phyloP scores from a whole-genome alignment of 2,113 vertebrate genomes.

The Campylomormyrus numenius region DNA sequence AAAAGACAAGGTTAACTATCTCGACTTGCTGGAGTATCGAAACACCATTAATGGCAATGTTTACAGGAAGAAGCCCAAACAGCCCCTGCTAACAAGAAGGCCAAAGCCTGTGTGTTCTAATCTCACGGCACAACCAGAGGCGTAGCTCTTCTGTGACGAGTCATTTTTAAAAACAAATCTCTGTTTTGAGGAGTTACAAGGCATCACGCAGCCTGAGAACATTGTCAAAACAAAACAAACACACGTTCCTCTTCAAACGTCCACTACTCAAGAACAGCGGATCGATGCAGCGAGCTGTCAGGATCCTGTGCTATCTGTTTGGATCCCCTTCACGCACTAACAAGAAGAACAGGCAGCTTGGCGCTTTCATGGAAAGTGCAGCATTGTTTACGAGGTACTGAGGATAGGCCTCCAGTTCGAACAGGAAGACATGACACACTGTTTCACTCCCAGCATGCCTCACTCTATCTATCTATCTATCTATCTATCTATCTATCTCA shows the following conservation, averaged over 20 bases:
- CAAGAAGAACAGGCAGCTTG: neutral
- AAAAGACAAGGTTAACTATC: neutral
- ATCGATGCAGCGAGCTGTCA: neutral
- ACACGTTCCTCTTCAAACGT: neutral
- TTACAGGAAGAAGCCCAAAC: neutral
- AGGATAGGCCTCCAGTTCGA: neutral
- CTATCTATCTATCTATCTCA: too few species aligned
- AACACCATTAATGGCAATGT: neutral
- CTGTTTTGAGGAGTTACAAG: neutral
- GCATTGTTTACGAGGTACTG: neutral
- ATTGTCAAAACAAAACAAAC: conserved; percentile 2
- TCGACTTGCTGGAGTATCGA: neutral
- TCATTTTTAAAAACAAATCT: neutral
- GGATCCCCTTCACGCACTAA: neutral
- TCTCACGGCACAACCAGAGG: neutral
- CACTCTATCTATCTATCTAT: neutral
- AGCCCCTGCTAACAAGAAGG: neutral
- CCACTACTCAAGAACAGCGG: neutral
- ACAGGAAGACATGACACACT: neutral
- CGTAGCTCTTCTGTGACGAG: neutral
- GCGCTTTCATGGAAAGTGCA: neutral
- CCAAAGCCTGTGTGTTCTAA: neutral
- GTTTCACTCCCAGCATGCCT: neutral
- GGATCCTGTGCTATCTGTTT: neutral
- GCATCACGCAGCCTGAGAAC: neutral